Evolutionary conservation across 2,113 vertebrate genomes (phyloP).

Genomic region (Alethe castanea): DNA sequence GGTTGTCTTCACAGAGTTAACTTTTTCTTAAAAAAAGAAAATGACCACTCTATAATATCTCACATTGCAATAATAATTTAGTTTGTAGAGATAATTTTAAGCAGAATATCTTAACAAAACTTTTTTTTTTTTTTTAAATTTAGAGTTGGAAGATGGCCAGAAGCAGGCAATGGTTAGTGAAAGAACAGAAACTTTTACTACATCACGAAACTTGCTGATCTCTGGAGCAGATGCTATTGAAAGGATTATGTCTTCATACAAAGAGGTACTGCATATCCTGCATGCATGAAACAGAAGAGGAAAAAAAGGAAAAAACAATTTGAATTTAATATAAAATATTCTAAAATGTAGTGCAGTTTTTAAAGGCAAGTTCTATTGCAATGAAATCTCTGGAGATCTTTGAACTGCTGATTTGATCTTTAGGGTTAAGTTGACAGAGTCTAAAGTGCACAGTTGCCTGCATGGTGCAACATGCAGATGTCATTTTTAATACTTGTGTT

Average conservation of each 20-base stretch:
- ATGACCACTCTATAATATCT: background rate
- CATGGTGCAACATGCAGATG: background rate
- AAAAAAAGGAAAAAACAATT: background rate
- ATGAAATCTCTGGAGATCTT: background rate
- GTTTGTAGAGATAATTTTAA: background rate
- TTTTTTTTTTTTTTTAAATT: constrained; percentile 11
- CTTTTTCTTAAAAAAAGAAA: background rate
- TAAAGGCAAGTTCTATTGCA: background rate
- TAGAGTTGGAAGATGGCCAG: constrained; percentile 88
- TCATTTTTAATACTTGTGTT: background rate
- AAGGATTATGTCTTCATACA: constrained; percentile 99
- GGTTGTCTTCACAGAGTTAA: background rate
- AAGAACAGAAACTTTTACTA: constrained; percentile 96
- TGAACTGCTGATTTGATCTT: background rate
- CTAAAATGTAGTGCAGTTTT: background rate
- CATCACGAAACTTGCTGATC: constrained; percentile 91
- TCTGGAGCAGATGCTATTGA: constrained; percentile 96
- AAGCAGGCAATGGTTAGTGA: constrained; percentile 93
- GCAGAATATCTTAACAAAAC: background rate
- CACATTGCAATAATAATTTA: background rate
- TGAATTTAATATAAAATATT: background rate
- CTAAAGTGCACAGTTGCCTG: background rate
- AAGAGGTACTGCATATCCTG: constrained; percentile 83
- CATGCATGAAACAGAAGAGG: background rate
- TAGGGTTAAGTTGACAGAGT: background rate